These are phyloP conservation scores for Drosophila seguyi DNA, from an alignment of 1,140 invertebrate species.

Conservation along the genomic window DNA sequence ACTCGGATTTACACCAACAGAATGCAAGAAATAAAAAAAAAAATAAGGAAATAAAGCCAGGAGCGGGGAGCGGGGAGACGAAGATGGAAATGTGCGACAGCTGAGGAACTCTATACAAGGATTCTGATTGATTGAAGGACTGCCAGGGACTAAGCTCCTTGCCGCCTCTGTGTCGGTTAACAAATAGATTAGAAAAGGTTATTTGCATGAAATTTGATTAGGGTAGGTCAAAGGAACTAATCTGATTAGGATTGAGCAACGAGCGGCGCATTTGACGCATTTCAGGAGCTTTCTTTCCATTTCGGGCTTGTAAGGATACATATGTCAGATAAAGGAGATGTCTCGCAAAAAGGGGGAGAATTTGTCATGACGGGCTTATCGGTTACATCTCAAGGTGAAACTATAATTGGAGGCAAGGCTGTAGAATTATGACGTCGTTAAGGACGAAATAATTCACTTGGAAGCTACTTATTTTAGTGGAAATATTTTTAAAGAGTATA, in stretches of 20 bases:
- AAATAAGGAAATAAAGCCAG: conserved; percentile 1
- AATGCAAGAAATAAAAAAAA: conserved; percentile 12
- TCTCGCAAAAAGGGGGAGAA: conserved; percentile 3
- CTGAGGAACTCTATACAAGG: conserved; percentile 54
- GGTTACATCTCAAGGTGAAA: conserved; percentile 24
- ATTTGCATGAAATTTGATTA: conserved; percentile 76
- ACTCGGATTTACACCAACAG: conserved; percentile 74
- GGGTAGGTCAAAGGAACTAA: conserved; percentile 76
- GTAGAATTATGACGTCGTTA: neutral
- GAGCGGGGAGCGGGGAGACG: conserved; percentile 1
- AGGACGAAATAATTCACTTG: neutral
- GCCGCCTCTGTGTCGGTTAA: conserved; percentile 54
- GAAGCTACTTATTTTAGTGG: neutral
- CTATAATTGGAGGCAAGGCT: conserved; percentile 3
- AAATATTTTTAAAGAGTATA: neutral
- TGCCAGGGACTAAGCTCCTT: conserved; percentile 45
- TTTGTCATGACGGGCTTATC: conserved; percentile 35
- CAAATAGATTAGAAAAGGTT: conserved; percentile 72
- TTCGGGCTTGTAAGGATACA: neutral
- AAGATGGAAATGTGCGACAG: conserved; percentile 54
- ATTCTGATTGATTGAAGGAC: conserved; percentile 63
- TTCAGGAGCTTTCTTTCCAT: conserved; percentile 34
- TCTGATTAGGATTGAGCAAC: conserved; percentile 67
- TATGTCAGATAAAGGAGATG: neutral
- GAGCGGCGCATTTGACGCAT: conserved; percentile 38